phyloP scores from a whole-genome alignment of 2,888 invertebrate species.

The Anthrax anthrax region DNA sequence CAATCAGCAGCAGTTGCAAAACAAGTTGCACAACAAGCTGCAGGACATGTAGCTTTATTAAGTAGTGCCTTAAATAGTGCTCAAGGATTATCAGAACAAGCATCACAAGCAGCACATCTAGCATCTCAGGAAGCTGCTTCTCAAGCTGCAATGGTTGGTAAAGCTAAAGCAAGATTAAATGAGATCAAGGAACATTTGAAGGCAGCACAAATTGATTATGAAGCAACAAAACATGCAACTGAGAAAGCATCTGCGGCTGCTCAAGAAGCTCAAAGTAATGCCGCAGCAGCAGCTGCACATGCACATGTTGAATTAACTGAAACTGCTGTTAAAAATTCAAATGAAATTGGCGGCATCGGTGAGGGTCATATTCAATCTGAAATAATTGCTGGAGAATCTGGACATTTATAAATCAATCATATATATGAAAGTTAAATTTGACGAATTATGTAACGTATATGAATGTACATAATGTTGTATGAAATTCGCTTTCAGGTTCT shows the following conservation, averaged over 20 bases:
- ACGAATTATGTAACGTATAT: too few species aligned
- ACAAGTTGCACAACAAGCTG: slow-evolving; percentile 54
- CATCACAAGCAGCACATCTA: slow-evolving; percentile 55
- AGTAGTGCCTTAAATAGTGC: slow-evolving; percentile 63
- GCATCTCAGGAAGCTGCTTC: slow-evolving; percentile 61
- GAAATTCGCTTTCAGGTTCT: too few species aligned
- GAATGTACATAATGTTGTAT: too few species aligned
- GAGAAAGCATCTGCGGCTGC: slow-evolving; percentile 51
- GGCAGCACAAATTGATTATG: slow-evolving; percentile 57
- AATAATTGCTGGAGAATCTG: too few species aligned
- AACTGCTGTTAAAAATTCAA: too few species aligned
- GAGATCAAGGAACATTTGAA: slow-evolving; percentile 53
- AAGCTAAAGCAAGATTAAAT: slow-evolving; percentile 50
- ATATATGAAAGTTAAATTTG: too few species aligned
- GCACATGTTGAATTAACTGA: too few species aligned
- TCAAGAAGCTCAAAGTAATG: slow-evolving; percentile 45
- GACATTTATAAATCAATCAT: too few species aligned
- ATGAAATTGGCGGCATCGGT: too few species aligned
- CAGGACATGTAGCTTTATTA: slow-evolving; percentile 50
- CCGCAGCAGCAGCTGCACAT: slow-evolving; percentile 35
- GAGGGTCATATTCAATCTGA: too few species aligned
- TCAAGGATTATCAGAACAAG: slow-evolving; percentile 56
- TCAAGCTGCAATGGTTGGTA: slow-evolving; percentile 63
- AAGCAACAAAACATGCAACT: slow-evolving; percentile 59
- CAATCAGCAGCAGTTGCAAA: slow-evolving; percentile 53